Conservation (phyloP, 2,888 invertebrate species). For the Eupithecia subfuscata region DNA sequence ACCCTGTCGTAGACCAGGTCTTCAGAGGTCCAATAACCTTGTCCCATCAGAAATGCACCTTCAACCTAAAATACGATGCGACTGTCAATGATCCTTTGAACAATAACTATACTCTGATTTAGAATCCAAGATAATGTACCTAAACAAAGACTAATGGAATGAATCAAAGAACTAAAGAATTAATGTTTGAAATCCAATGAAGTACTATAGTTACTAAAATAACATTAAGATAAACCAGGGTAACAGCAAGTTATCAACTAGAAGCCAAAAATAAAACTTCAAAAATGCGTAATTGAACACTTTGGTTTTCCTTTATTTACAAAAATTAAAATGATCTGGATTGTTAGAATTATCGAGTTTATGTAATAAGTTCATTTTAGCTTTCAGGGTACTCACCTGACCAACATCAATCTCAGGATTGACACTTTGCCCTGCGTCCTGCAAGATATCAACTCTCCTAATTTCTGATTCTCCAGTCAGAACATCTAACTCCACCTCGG, state of each 20-base stretch:
- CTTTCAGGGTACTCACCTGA: constrained; percentile 73
- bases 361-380: not conserved
- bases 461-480: constrained; percentile 87
- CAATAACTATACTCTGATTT: not conserved
- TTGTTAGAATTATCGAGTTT: not conserved
- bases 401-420: constrained; percentile 87
- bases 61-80: constrained; percentile 72
- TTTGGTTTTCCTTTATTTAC: not conserved
- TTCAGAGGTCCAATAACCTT: constrained; percentile 90
- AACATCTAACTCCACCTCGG: constrained; percentile 88
- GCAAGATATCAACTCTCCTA: constrained; percentile 84
- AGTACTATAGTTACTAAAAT: too few relatives aligned
- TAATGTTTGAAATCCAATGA: too few relatives aligned
- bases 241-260: too few relatives aligned
- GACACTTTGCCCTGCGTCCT: constrained; percentile 86
- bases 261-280: too few relatives aligned
- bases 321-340: not conserved
- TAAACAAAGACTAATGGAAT: too few relatives aligned
- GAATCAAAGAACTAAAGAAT: too few relatives aligned
- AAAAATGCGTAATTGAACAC: too few relatives aligned
- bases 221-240: too few relatives aligned
- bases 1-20: constrained; percentile 85
- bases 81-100: not conserved
- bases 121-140: too few relatives aligned
- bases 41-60: constrained; percentile 90